These are phyloP conservation scores for Triplophysa yarkandensis DNA, from an alignment of 2,797 vertebrate species.

Conservation along the genomic window DNA sequence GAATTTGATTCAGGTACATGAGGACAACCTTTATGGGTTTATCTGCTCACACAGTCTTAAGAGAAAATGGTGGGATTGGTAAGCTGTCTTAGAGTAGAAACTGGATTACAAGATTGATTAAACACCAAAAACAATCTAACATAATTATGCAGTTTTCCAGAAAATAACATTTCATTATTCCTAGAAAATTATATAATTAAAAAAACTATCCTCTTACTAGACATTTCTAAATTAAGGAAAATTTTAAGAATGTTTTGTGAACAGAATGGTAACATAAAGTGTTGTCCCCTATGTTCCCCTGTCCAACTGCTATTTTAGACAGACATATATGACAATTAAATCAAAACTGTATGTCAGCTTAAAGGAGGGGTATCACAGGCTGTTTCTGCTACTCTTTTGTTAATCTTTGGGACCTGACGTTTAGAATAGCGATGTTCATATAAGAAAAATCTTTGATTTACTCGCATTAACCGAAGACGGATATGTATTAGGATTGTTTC, in stretches of 20 bases:
- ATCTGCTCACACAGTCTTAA: neutral
- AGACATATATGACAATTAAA: too few relatives aligned
- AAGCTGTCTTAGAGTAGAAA: neutral
- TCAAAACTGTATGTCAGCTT: too few relatives aligned
- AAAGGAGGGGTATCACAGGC: too few relatives aligned
- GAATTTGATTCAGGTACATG: neutral
- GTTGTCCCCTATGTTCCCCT: slow-evolving; percentile 36
- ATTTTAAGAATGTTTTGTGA: slow-evolving; percentile 30
- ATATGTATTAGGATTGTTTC: too few relatives aligned
- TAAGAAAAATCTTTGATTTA: too few relatives aligned
- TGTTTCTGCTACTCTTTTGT: too few relatives aligned
- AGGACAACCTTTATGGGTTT: neutral
- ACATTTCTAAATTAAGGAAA: neutral
- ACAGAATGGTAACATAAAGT: slow-evolving; percentile 31
- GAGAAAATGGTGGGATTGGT: neutral
- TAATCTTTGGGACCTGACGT: too few relatives aligned
- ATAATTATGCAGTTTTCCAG: too few relatives aligned
- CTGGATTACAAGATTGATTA: neutral
- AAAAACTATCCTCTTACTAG: neutral
- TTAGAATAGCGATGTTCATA: too few relatives aligned
- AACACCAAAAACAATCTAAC: neutral
- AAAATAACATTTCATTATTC: too few relatives aligned
- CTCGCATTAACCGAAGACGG: too few relatives aligned
- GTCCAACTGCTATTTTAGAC: slow-evolving; percentile 37
- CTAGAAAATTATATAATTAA: neutral